phyloP scores from a whole-genome alignment of 2,797 vertebrate species.

The Acomys russatus region DNA sequence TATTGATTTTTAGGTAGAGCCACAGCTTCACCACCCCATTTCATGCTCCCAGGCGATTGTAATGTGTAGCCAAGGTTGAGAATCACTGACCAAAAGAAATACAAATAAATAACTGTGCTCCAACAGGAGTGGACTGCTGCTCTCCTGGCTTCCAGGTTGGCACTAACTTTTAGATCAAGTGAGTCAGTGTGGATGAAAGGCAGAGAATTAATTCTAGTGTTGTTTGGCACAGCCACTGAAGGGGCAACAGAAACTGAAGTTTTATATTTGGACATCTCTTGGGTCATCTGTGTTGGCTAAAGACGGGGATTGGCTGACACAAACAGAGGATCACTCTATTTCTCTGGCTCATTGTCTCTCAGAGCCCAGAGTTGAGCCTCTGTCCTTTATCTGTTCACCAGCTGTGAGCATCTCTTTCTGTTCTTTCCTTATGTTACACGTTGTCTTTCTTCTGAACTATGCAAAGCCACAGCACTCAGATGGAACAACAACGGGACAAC shows the following conservation, averaged over 20 bases:
- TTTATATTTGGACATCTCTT: background rate
- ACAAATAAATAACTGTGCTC: constrained; percentile 17
- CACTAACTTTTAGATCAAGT: constrained; percentile 65
- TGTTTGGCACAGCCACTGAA: background rate
- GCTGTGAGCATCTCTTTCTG: background rate
- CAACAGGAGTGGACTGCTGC: too few species aligned
- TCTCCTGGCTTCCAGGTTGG: constrained; percentile 20
- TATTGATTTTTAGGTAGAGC: constrained; percentile 36
- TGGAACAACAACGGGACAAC: accelerated
- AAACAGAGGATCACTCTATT: background rate
- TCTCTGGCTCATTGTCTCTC: background rate
- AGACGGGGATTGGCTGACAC: background rate
- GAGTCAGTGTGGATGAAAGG: constrained; percentile 44
- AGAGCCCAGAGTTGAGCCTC: background rate
- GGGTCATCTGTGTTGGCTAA: background rate
- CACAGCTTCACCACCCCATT: constrained; percentile 49
- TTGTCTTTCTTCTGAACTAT: background rate
- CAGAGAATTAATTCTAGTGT: constrained; percentile 39
- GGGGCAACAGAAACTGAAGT: background rate
- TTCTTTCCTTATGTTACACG: background rate
- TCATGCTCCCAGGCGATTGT: constrained; percentile 31
- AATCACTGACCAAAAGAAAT: constrained; percentile 67
- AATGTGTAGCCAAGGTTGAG: constrained; percentile 18
- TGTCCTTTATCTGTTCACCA: too few species aligned
- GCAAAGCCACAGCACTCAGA: accelerated